Base-by-base conservation (phyloP, 1,140 invertebrate species). In the Periplaneta americana region DNA sequence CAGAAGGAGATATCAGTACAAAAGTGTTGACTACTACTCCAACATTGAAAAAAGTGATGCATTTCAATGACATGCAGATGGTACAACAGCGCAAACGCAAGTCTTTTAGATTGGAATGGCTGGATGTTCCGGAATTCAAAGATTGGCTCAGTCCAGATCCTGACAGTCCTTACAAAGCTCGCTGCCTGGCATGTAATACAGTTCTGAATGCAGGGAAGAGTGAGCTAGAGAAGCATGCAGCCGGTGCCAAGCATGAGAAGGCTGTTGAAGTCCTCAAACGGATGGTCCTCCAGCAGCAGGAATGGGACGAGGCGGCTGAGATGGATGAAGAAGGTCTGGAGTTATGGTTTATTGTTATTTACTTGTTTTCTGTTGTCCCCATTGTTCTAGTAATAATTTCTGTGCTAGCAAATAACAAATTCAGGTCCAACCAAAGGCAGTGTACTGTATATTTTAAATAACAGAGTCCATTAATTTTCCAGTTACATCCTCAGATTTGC, bases 141-240 rank as follows among this genome's bases (percentile, higher is more conserved):
- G 80, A 80, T 35, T 80, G 80, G 80, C 34, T 80, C 10, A 66
- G 34, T 36, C 80, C 37, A 28, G 80, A 80, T 34, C 80, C 80
- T 28, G 48, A 48, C 15, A 80, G 74, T 37, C 35, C 39, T 17
- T 31, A 66, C 37, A 80, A 75, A 35, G 80, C 80, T 37, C 80
- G 81, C 5, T 86, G 86, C 79, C 84, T 83, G n/a, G 85, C 83
- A 74, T 86, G 86, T 76, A 84, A 85, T 82, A 84, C 83, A 79
- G 84, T 85, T 36, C 82, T 86, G 28, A 84, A 85, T 75, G 84
- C 84, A 34, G 86, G 86, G 17, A 86, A 86, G 81, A 86, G 85
- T 83, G 86, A 86, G 75, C 80, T 86, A 36, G 84, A 86, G 80
- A 86, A 86, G 77, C 86, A 86, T 83, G 84, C 85, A 34, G 82